A percentile compares a stretch with the other conserved stretches of the same genome.
Conservation (phyloP, 2,888 invertebrate species). For the Caenorhabditis afra region DNA sequence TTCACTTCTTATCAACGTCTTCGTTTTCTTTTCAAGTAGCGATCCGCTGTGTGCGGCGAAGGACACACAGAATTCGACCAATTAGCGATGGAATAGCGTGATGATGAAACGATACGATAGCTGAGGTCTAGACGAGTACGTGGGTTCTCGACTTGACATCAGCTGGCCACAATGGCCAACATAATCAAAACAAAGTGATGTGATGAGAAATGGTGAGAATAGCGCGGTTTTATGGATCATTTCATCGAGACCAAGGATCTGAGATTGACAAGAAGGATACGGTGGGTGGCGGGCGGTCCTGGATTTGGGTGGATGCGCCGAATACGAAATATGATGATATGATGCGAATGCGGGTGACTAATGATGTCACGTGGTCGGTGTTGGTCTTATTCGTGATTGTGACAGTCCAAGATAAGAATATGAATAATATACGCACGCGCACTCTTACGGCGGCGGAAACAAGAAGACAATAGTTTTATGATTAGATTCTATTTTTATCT, state of each 20-base stretch:
- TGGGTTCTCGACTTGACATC: conserved; percentile 47
- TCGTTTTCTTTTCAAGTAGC: background rate
- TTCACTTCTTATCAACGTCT: conserved; percentile 13
- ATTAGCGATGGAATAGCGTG: background rate
- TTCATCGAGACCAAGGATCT: background rate
- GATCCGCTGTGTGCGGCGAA: no score
- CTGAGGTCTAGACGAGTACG: conserved; percentile 38
- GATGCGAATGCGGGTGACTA: conserved; percentile 22
- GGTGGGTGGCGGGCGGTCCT: conserved; percentile 3
- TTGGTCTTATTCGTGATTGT: background rate
- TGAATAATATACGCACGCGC: conserved; percentile 27
- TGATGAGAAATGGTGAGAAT: conserved; percentile 30
- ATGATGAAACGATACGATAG: conserved; percentile 7
- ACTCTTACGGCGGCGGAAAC: background rate
- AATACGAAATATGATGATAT: conserved; percentile 14
- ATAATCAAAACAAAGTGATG: conserved; percentile 53
- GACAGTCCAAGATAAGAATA: conserved; percentile 28
- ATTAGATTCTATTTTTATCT: conserved; percentile 4
- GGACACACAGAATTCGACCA: no score
- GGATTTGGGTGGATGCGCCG: conserved; percentile 16
- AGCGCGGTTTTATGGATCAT: conserved; percentile 15
- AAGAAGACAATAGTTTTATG: background rate
- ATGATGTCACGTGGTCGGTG: conserved; percentile 51
- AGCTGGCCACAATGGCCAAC: conserved; percentile 38
- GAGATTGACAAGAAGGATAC: background rate